Evolutionary conservation across 2,113 vertebrate species (phyloP).

Genomic region (Pandion haliaetus): DNA sequence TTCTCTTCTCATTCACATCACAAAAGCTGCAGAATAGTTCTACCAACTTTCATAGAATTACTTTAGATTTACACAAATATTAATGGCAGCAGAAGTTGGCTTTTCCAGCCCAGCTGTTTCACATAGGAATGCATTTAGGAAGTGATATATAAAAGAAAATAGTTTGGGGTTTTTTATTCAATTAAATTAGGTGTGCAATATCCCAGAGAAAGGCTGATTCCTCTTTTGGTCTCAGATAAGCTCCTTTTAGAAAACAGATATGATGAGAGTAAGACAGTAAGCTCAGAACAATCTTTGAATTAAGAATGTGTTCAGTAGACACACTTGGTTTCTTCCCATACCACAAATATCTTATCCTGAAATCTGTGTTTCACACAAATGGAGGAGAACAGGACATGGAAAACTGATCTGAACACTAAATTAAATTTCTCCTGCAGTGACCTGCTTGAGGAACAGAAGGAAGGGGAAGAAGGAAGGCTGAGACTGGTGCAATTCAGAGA

Average conservation of each 20-base stretch:
- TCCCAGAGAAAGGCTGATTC: neutral
- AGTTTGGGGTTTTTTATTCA: neutral
- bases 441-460: neutral
- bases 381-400: neutral
- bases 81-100: neutral
- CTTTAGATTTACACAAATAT: neutral
- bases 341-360: neutral
- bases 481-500: neutral
- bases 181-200: neutral
- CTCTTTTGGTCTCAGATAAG: neutral
- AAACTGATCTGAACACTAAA: neutral
- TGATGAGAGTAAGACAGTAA: neutral
- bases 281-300: neutral
- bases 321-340: neutral
- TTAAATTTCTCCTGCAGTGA: neutral
- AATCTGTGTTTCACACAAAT: neutral
- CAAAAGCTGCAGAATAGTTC: neutral
- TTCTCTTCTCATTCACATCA: neutral
- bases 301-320: neutral
- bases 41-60: neutral
- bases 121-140: neutral
- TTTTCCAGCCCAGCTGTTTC: neutral
- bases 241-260: neutral
- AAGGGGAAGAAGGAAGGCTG: neutral
- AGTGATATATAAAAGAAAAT: neutral